These are phyloP conservation scores for Eleutherodactylus coqui DNA, from an alignment of 2,797 vertebrate genomes.

Conservation along the genomic window DNA sequence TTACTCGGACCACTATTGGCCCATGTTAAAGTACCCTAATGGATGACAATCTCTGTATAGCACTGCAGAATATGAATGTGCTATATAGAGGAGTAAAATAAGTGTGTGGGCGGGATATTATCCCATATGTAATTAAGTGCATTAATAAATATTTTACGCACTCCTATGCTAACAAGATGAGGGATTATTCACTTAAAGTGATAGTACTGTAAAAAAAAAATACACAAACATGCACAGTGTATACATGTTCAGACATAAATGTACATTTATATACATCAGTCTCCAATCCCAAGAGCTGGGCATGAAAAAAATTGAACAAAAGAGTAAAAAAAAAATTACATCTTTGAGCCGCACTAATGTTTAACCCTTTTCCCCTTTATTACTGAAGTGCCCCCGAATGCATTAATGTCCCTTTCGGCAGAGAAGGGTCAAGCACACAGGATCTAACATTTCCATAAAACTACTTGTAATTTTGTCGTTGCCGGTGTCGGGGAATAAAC, in stretches of 20 bases:
- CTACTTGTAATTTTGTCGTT: slow-evolving; percentile 78
- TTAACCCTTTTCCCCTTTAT: slow-evolving; percentile 44
- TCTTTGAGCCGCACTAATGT: slow-evolving; percentile 4
- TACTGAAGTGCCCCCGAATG: neutral
- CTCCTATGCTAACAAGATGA: no score
- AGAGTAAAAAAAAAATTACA: neutral
- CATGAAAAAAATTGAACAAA: slow-evolving; percentile 8
- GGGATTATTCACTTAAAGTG: no score
- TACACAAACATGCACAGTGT: neutral
- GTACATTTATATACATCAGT: neutral
- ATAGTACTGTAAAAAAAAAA: no score
- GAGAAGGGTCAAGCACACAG: slow-evolving; percentile 66
- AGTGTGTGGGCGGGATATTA: no score
- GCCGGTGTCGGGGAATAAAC: slow-evolving; percentile 80
- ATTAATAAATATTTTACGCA: no score
- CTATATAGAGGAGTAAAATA: no score
- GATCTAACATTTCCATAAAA: slow-evolving; percentile 68
- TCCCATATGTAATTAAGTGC: no score
- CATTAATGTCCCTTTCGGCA: slow-evolving; percentile 28
- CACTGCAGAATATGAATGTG: no score
- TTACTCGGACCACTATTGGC: no score
- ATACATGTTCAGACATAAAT: neutral
- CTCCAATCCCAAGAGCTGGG: neutral
- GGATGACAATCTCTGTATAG: no score
- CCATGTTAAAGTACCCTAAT: no score